Evolutionary conservation across 2,888 invertebrate genomes (phyloP).

Genomic region (Sphecodes monilicornis): DNA sequence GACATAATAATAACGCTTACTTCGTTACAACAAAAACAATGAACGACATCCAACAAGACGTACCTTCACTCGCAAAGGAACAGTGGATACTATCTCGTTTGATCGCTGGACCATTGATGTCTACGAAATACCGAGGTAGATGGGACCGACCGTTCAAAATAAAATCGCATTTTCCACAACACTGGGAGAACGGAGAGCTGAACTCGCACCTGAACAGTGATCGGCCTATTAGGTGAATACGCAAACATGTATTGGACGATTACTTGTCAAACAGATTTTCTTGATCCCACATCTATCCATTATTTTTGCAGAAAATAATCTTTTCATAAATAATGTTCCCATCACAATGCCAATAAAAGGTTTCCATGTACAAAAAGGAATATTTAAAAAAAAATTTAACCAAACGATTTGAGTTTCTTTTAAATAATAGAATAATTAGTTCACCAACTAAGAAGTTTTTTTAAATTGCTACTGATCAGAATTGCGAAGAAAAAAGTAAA

Average conservation of each 20-base stretch:
- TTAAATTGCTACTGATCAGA: no score
- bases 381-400: no score
- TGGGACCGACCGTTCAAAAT: constrained; percentile 59
- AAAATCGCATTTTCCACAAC: constrained; percentile 46
- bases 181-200: constrained; percentile 50
- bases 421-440: no score
- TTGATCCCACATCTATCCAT: not conserved
- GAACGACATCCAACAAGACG: constrained; percentile 40
- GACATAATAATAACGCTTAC: constrained; percentile 32
- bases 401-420: no score
- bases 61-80: constrained; percentile 51
- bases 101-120: constrained; percentile 63
- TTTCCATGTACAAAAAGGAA: no score
- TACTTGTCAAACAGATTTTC: not conserved
- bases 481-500: no score
- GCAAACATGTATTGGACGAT: not conserved
- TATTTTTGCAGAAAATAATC: not conserved
- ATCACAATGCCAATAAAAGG: not conserved
- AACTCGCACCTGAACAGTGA: constrained; percentile 37
- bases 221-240: constrained; percentile 41
- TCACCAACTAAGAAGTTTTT: no score
- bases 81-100: constrained; percentile 73
- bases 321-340: not conserved
- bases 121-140: constrained; percentile 58
- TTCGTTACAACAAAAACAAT: constrained; percentile 44